Conservation (phyloP, 2,113 vertebrate genomes). For the Notothenia coriiceps region DNA sequence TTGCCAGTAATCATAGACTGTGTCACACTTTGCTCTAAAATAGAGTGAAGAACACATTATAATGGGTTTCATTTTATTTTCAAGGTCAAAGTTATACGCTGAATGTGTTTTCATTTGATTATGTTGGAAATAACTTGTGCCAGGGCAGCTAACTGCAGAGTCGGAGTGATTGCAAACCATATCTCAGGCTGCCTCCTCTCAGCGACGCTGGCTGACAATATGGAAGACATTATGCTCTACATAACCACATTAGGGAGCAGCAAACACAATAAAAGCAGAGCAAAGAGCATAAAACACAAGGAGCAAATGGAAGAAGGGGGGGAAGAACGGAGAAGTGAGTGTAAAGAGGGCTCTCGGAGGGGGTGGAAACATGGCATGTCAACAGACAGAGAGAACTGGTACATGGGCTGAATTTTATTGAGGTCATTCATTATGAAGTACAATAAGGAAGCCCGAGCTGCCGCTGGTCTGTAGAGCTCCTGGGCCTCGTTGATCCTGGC, state of each 20-base stretch:
- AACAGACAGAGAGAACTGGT: slow-evolving; percentile 89
- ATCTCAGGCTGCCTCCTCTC: slow-evolving; percentile 71
- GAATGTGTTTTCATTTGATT: slow-evolving; percentile 69
- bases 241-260: slow-evolving; percentile 79
- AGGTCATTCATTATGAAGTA: slow-evolving; percentile 97
- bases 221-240: slow-evolving; percentile 74
- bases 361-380: slow-evolving; percentile 47
- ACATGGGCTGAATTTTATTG: slow-evolving; percentile 94
- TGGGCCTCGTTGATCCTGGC: slow-evolving; percentile 91
- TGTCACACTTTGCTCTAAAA: slow-evolving; percentile 13
- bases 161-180: slow-evolving; percentile 74
- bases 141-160: slow-evolving; percentile 63
- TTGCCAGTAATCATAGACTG: slow-evolving; percentile 1
- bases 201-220: slow-evolving; percentile 66
- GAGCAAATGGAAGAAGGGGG: slow-evolving; percentile 50
- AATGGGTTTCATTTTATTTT: slow-evolving; percentile 44
- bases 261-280: slow-evolving; percentile 76
- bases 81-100: slow-evolving; percentile 58
- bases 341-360: slow-evolving; percentile 58
- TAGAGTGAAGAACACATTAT: slow-evolving; percentile 30
- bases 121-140: slow-evolving; percentile 54
- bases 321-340: slow-evolving; percentile 35
- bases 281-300: slow-evolving; percentile 75
- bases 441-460: slow-evolving; percentile 90
- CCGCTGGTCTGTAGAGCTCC: slow-evolving; percentile 91